These are phyloP conservation scores for Halyomorpha halys DNA, from an alignment of 1,140 invertebrate genomes.

Conservation along the genomic window DNA sequence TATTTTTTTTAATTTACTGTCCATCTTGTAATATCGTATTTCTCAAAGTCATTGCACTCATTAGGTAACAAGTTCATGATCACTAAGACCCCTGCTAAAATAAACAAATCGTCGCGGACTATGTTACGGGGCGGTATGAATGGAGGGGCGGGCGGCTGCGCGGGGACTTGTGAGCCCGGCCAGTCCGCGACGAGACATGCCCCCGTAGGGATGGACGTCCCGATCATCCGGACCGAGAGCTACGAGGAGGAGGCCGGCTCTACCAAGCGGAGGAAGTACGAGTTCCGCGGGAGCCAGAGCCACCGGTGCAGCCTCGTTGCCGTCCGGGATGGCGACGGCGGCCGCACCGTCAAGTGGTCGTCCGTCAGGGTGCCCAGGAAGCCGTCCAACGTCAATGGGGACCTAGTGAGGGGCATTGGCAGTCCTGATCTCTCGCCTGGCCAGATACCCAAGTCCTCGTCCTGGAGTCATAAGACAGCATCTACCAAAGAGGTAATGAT, in stretches of 20 bases:
- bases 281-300: constrained; percentile 29
- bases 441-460: constrained; percentile 20
- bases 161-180: neutral
- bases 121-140: neutral
- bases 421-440: constrained; percentile 13
- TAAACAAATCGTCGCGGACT: neutral
- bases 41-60: too few relatives aligned
- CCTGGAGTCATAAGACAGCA: constrained; percentile 17
- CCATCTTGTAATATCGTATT: too few relatives aligned
- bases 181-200: constrained; percentile 5
- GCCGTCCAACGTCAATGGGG: constrained; percentile 30
- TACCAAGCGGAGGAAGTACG: constrained; percentile 26
- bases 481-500: constrained; percentile 23
- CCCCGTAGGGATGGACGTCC: constrained; percentile 28
- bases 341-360: constrained; percentile 30
- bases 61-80: too few relatives aligned
- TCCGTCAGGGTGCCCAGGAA: constrained; percentile 27
- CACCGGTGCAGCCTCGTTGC: constrained; percentile 29
- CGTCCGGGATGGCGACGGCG: constrained; percentile 26
- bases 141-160: neutral
- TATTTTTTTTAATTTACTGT: too few relatives aligned
- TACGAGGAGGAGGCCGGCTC: constrained; percentile 19
- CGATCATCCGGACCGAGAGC: constrained; percentile 29
- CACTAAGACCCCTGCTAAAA: too few relatives aligned
- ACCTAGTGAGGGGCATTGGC: constrained; percentile 26